phyloP scores from a whole-genome alignment of 2,113 vertebrate species.

The Geococcyx californianus region DNA sequence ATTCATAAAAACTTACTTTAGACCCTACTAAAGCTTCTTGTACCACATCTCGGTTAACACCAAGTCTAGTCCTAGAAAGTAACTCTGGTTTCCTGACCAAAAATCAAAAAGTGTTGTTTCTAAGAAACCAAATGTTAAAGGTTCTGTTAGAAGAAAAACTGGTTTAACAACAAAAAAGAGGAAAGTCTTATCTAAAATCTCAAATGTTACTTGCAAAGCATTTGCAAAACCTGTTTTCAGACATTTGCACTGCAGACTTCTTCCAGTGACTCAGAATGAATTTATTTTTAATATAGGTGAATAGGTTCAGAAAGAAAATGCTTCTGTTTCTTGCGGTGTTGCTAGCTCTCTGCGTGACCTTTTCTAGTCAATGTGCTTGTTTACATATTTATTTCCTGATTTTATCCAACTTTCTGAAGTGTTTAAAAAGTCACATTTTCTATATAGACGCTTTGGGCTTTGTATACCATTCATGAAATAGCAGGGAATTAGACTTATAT shows the following conservation, averaged over 20 bases:
- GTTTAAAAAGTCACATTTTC: background rate
- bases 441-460: background rate
- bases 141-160: background rate
- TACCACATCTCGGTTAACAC: background rate
- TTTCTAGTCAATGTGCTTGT: background rate
- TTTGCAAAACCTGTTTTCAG: background rate
- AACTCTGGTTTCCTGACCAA: background rate
- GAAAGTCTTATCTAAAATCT: background rate
- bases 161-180: background rate
- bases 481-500: background rate
- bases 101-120: background rate
- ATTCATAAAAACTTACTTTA: background rate
- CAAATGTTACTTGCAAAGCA: background rate
- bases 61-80: background rate
- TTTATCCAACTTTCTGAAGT: background rate
- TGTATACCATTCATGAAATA: background rate
- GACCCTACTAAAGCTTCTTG: background rate
- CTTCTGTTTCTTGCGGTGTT: background rate
- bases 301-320: background rate
- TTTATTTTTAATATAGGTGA: background rate
- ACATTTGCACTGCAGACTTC: background rate
- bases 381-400: background rate
- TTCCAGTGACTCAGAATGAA: background rate
- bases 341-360: background rate
- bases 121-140: background rate